These are phyloP conservation scores for Ostrea edulis DNA, from an alignment of 1,140 invertebrate genomes.

Conservation along the genomic window DNA sequence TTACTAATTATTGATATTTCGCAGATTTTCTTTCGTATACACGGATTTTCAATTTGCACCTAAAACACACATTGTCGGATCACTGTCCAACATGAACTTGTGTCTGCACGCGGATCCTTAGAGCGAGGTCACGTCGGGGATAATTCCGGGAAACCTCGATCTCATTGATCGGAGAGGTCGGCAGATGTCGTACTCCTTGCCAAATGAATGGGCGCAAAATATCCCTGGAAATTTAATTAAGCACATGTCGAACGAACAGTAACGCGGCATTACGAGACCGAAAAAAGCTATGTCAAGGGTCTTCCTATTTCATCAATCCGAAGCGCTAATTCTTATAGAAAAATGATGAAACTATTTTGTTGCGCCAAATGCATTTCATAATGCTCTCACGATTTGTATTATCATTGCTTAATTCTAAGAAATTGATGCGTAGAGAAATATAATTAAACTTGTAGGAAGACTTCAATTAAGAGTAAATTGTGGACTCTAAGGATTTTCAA, in stretches of 20 bases:
- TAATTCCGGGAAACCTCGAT: conserved; percentile 21
- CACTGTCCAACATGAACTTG: background rate
- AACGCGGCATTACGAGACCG: background rate
- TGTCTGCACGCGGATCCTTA: background rate
- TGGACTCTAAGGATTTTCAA: background rate
- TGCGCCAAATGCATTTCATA: background rate
- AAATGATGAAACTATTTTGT: background rate
- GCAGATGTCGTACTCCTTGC: background rate
- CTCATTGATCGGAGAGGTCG: conserved; percentile 9
- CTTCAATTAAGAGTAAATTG: background rate
- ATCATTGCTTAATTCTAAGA: background rate
- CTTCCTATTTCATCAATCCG: background rate
- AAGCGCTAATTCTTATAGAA: background rate
- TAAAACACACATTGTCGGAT: conserved; percentile 4
- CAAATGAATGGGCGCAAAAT: background rate
- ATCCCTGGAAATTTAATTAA: conserved; percentile 29
- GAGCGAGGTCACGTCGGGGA: background rate
- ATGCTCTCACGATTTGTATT: background rate
- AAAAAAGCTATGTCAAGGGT: background rate
- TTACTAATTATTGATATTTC: conserved; percentile 28
- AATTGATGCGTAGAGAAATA: background rate
- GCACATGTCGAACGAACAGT: conserved; percentile 7
- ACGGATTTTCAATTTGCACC: conserved; percentile 28
- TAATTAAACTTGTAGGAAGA: background rate
- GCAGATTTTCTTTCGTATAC: background rate